Evolutionary conservation across 35 echinoderm and acorn worm genomes (phyloP).

Genomic region (Diadema setosum): DNA sequence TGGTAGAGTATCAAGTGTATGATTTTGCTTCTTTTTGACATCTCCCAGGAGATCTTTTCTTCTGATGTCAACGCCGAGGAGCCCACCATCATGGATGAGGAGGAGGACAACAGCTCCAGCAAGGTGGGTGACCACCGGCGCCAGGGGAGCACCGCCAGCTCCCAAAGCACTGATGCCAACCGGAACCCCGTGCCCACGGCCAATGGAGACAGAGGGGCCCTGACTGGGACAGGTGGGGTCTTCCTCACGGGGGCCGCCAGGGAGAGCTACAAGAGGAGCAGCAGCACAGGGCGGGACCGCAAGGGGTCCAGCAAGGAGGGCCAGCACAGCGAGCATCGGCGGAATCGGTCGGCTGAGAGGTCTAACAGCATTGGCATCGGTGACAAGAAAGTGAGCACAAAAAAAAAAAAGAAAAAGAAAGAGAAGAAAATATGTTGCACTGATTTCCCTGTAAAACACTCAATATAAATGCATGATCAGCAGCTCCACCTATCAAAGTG

Average conservation of each 20-base stretch:
- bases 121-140: neutral
- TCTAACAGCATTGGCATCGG: constrained; percentile 44
- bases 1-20: too few species aligned
- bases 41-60: neutral
- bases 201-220: constrained; percentile 6
- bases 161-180: constrained; percentile 28
- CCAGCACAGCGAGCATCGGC: constrained; percentile 14
- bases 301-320: constrained; percentile 1
- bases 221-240: neutral
- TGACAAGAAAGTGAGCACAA: constrained; percentile 32
- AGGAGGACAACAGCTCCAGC: neutral
- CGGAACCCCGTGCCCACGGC: constrained; percentile 19
- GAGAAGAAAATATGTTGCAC: too few species aligned
- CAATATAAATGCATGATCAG: too few species aligned
- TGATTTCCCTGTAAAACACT: too few species aligned
- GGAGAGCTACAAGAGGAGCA: constrained; percentile 28
- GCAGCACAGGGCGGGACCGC: constrained; percentile 41
- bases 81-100: neutral
- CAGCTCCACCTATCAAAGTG: too few species aligned
- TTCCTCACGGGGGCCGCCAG: neutral
- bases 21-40: too few species aligned
- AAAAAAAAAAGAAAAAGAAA: too few species aligned
- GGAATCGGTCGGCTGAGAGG: constrained; percentile 63
- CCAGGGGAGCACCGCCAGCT: constrained; percentile 46
- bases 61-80: neutral